A percentile compares a stretch with the other conserved stretches of the same genome.
phyloP scores from a whole-genome alignment of 2,797 vertebrate genomes.

The Myotis myotis region DNA sequence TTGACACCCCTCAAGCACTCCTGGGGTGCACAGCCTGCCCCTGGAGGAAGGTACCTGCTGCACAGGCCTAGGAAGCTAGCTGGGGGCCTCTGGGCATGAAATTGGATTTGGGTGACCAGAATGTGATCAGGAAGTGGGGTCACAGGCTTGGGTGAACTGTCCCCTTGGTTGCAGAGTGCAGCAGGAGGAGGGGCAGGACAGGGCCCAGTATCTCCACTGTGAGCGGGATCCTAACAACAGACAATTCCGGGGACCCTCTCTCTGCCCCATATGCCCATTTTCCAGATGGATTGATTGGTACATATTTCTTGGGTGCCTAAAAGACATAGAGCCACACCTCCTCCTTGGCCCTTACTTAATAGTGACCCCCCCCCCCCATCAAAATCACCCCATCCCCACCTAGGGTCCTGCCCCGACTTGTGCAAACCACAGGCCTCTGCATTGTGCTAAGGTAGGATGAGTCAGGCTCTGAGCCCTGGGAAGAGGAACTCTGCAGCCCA shows the following conservation, averaged over 20 bases:
- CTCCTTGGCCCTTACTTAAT: background rate
- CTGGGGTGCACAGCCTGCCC: too few relatives aligned
- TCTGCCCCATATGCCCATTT: background rate
- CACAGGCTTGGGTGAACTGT: background rate
- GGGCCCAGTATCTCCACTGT: background rate
- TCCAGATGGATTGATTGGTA: background rate
- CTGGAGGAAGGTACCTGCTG: background rate
- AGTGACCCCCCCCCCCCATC: background rate
- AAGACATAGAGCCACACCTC: background rate
- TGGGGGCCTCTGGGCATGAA: background rate
- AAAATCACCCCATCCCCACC: background rate
- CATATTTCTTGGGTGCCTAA: background rate
- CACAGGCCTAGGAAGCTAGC: background rate
- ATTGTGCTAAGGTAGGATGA: background rate
- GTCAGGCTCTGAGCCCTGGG: slow-evolving; percentile 26
- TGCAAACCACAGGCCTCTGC: slow-evolving; percentile 50
- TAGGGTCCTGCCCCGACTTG: slow-evolving; percentile 17
- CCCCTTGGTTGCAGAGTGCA: background rate
- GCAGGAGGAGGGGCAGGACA: too few relatives aligned
- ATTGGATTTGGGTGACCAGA: background rate
- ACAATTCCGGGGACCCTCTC: background rate
- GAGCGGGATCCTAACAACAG: background rate
- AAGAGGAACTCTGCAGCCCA: slow-evolving; percentile 32
- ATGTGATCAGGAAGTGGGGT: background rate
- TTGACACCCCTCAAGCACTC: too few relatives aligned